Evolutionary conservation across 1,140 invertebrate genomes (phyloP).

Genomic region (Pentalonia nigronervosa): DNA sequence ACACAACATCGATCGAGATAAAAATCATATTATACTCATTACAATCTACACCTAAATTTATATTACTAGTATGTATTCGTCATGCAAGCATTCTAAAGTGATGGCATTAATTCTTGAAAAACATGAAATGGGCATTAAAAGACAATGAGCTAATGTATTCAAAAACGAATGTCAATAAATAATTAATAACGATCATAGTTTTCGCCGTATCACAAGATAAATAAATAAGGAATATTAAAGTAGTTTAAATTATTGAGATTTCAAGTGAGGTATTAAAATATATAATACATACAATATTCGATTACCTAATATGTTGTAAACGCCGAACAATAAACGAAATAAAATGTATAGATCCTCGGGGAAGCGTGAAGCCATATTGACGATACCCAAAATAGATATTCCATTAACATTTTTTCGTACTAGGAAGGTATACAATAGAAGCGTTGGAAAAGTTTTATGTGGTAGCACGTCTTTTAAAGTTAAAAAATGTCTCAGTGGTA

Average conservation of each 20-base stretch:
- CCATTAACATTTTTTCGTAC: not conserved
- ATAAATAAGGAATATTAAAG: not conserved
- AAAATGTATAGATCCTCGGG: not conserved
- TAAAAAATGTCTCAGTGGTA: not conserved
- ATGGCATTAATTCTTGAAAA: not conserved
- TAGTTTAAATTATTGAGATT: too few species aligned
- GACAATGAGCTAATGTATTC: too few species aligned
- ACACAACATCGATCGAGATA: not conserved
- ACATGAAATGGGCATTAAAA: too few species aligned
- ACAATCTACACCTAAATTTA: not conserved
- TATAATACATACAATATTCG: not conserved
- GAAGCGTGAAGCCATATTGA: not conserved
- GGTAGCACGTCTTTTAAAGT: not conserved
- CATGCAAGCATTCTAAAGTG: not conserved
- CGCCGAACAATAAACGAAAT: not conserved
- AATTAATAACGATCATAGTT: not conserved
- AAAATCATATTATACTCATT: not conserved
- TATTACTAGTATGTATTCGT: not conserved
- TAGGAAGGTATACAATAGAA: not conserved
- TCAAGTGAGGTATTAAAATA: not conserved
- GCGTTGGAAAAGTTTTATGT: not conserved
- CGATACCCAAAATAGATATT: not conserved
- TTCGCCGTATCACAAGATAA: not conserved
- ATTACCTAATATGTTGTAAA: not conserved
- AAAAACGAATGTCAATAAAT: not conserved